These are phyloP conservation scores for Archegozetes longisetosus DNA, from an alignment of 1,140 invertebrate genomes.

Conservation along the genomic window DNA sequence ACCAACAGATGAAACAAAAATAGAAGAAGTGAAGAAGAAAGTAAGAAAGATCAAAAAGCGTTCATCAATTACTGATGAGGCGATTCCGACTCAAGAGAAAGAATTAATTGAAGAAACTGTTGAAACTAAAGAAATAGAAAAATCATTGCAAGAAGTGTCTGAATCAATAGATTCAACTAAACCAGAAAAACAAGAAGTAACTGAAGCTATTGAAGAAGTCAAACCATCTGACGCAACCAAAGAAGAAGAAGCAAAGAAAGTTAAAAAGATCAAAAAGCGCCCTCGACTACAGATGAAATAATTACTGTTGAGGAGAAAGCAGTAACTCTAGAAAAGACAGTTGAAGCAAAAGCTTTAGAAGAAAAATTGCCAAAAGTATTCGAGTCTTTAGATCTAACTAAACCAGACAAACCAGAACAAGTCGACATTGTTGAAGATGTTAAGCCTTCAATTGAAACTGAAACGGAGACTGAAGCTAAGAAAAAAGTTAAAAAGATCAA, in stretches of 20 bases:
- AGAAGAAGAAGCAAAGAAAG: not conserved
- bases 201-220: conserved; percentile 22
- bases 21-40: too few species aligned
- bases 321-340: not conserved
- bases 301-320: too few species aligned
- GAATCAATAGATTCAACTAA: conserved; percentile 4
- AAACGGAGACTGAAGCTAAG: too few species aligned
- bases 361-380: not conserved
- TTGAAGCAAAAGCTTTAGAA: not conserved
- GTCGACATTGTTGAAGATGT: too few species aligned
- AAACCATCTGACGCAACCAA: not conserved
- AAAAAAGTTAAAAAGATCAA: too few species aligned
- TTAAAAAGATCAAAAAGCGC: not conserved
- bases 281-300: not conserved
- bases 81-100: too few species aligned
- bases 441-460: too few species aligned
- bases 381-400: not conserved
- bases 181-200: conserved; percentile 21
- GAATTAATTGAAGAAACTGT: too few species aligned
- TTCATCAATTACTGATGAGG: too few species aligned
- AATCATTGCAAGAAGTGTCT: conserved; percentile 14
- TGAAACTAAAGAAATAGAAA: not conserved
- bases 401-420: too few species aligned
- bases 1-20: too few species aligned
- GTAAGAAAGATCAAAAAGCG: too few species aligned